Evolutionary conservation across 2,797 vertebrate genomes (phyloP), one percentile per base, ranked within the genome.

Genomic region (Xenentodon cancila): DNA sequence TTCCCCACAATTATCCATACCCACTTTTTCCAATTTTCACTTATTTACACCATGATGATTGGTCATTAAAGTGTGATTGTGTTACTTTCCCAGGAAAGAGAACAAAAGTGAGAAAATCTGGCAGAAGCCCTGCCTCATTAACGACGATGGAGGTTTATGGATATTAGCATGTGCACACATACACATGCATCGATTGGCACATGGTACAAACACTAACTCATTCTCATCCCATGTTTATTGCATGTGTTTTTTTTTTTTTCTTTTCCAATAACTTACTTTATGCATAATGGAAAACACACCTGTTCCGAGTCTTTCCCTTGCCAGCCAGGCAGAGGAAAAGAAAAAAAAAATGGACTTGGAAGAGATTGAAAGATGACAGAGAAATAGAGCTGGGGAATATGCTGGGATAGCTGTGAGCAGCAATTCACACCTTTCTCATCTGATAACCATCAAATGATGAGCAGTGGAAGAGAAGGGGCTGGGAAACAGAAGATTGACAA

Each of bases 351-450:
- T 54, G 58, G 63, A 65, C 19, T 1, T 52, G 72, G 21, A 65
- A 55, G n/a, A 66, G 73, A 83, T 37, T 71, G 73, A 64, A 75
- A 68, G 77, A 79, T 73, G 68, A 73, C 54, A 72, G 71, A 58
- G 50, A 55, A 76, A 87, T 69, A n/a, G 62, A 57, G 64, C 63
- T 53, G 48, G 67, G 59, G 70, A 73, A 84, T 87, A 55, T 84
- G 84, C 80, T 82, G 81, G 79, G 72, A 76, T 48, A 52, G 72
- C 84, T 77, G 64, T 52, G 59, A 79, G 82, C 57, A 56, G 84
- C 82, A 87, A 87, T 90, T 91, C 82, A 85, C 87, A 90, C 87
- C 79, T 85, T 82, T 84, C 84, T 77, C 61, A 66, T 89, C 64
- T 68, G 80, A 90, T 90, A 84, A 87, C 62, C 83, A 64, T 88